A percentile compares a stretch with the other conserved stretches of the same genome.
phyloP scores from a whole-genome alignment of 30 jellyfish, hydroid and myxozoan genomes.

The Cassiopea andromeda region DNA sequence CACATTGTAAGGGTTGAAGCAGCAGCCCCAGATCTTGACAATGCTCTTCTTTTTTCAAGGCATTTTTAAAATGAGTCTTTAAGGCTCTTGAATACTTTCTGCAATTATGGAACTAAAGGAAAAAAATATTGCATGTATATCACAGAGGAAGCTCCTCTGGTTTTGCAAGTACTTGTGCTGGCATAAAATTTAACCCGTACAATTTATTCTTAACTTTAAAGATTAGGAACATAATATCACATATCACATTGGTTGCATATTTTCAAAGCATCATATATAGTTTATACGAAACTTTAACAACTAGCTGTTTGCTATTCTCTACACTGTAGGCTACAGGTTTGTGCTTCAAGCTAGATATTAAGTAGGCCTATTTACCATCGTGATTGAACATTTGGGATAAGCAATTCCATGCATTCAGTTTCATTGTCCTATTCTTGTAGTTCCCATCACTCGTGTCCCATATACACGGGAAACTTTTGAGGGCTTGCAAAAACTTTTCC shows the following conservation, averaged over 20 bases:
- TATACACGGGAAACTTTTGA: slow-evolving; percentile 45
- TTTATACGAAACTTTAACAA: no score
- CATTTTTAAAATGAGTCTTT: slow-evolving; percentile 22
- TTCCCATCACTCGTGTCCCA: slow-evolving; percentile 63
- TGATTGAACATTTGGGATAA: slow-evolving; percentile 48
- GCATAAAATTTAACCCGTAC: no score
- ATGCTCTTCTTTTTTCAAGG: slow-evolving; percentile 46
- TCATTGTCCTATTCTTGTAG: slow-evolving; percentile 65
- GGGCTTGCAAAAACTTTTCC: slow-evolving; percentile 64
- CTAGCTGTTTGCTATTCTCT: no score
- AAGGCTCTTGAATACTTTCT: slow-evolving; percentile 34
- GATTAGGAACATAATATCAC: no score
- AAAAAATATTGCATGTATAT: background rate
- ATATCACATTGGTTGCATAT: no score
- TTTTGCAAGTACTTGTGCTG: no score
- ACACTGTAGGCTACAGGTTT: no score
- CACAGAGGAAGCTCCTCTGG: no score
- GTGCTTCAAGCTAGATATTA: no score
- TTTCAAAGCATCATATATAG: no score
- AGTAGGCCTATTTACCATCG: slow-evolving; percentile 34
- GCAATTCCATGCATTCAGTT: slow-evolving; percentile 49
- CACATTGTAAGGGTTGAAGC: slow-evolving; percentile 55
- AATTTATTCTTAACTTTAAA: no score
- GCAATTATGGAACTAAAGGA: slow-evolving; percentile 17
- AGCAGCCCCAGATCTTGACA: slow-evolving; percentile 75